Percentiles rank a stretch among this genome's conserved stretches.
Conservation (phyloP, 2,888 invertebrate species). For the Nesidiocoris tenuis region DNA sequence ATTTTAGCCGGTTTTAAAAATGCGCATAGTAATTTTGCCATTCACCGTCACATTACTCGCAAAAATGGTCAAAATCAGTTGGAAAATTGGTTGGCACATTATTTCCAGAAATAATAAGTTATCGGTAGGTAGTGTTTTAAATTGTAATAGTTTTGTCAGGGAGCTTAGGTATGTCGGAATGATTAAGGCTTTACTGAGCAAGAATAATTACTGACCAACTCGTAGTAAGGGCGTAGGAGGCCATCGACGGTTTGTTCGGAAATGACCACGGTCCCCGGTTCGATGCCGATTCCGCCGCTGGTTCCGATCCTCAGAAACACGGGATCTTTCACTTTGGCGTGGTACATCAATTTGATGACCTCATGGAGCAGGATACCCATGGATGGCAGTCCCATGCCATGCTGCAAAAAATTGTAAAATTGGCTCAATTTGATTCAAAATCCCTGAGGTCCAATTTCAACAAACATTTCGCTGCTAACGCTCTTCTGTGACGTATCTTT, state of each 20-base stretch:
- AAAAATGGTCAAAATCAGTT: too few species aligned
- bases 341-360: conserved; percentile 92
- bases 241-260: conserved; percentile 91
- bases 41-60: too few species aligned
- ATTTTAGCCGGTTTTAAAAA: too few species aligned
- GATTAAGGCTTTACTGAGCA: too few species aligned
- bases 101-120: too few species aligned
- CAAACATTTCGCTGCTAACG: not conserved
- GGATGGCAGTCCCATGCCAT: conserved; percentile 98
- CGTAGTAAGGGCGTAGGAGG: conserved; percentile 74
- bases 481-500: not conserved
- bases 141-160: too few species aligned
- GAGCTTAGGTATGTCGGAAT: too few species aligned
- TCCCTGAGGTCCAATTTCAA: not conserved
- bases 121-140: too few species aligned
- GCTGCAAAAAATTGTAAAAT: conserved; percentile 67
- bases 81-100: too few species aligned
- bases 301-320: conserved; percentile 90
- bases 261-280: conserved; percentile 90
- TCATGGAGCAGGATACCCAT: conserved; percentile 94
- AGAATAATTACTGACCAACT: conserved; percentile 84
- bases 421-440: not conserved
- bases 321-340: conserved; percentile 83
- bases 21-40: too few species aligned
- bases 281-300: conserved; percentile 89